A percentile compares a stretch with the other conserved stretches of the same genome.
Conservation (phyloP, 2,797 vertebrate genomes). For the Zonotrichia albicollis region DNA sequence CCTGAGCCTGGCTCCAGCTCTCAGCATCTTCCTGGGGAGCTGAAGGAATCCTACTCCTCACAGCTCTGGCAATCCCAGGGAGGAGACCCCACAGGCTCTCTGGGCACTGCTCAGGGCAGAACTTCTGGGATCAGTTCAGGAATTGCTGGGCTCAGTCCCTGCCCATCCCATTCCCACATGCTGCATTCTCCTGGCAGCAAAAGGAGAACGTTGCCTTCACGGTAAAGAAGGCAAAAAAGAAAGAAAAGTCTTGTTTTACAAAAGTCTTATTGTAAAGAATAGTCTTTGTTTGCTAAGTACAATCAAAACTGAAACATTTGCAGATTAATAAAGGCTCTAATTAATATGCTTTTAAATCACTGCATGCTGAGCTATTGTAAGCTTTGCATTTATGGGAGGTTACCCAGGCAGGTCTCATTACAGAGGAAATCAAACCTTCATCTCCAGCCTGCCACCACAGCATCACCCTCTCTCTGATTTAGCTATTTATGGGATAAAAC, state of each 20-base stretch:
- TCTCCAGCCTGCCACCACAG: background rate
- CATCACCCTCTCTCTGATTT: background rate
- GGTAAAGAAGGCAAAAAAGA: background rate
- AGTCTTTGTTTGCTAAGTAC: background rate
- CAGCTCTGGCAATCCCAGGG: background rate
- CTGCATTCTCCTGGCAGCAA: background rate
- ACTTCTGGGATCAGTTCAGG: background rate
- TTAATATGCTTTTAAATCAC: background rate
- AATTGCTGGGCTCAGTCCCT: background rate
- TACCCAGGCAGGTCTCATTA: background rate
- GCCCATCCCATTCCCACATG: accelerated
- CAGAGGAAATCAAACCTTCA: background rate
- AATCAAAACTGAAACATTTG: background rate
- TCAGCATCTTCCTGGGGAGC: background rate
- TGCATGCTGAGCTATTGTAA: background rate
- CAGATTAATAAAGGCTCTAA: background rate
- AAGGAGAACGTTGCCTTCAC: background rate
- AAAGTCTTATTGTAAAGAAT: background rate
- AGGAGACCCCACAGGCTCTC: background rate
- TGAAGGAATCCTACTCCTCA: background rate
- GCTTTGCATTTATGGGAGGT: background rate
- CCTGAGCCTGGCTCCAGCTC: background rate
- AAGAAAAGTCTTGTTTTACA: background rate
- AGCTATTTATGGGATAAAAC: background rate
- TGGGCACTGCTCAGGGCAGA: background rate